A percentile compares a stretch with the other conserved stretches of the same genome.
phyloP scores from a whole-genome alignment of 2,888 invertebrate species.

The Axea sp. region DNA sequence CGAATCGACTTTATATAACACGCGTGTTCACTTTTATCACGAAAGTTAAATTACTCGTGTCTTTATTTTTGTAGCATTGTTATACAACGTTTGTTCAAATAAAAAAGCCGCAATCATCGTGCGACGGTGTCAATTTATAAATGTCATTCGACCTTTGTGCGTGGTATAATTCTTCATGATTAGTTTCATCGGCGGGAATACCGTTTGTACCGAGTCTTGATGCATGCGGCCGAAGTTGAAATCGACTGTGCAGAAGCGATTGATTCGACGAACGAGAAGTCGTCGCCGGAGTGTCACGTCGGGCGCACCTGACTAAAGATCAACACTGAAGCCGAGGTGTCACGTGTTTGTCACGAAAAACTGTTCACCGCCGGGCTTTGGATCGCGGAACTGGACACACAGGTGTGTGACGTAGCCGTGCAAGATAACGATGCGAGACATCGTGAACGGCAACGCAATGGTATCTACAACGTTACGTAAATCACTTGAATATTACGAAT shows the following conservation, averaged over 20 bases:
- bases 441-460: slow-evolving; percentile 41
- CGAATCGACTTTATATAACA: neutral
- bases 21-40: slow-evolving; percentile 3
- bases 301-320: slow-evolving; percentile 35
- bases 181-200: too few relatives aligned
- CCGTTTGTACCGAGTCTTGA: too few relatives aligned
- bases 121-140: too few relatives aligned
- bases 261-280: too few relatives aligned
- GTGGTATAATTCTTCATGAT: too few relatives aligned
- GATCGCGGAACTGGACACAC: slow-evolving; percentile 55
- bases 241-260: neutral
- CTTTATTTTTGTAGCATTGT: neutral
- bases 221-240: neutral
- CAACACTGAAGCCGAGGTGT: slow-evolving; percentile 13
- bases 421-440: slow-evolving; percentile 52
- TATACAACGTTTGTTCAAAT: neutral
- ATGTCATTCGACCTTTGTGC: too few relatives aligned
- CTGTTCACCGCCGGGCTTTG: slow-evolving; percentile 1
- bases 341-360: slow-evolving; percentile 14
- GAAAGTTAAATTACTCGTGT: neutral
- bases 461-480: slow-evolving; percentile 48
- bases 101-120: too few relatives aligned
- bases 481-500: slow-evolving; percentile 9
- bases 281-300: neutral
- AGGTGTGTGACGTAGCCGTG: slow-evolving; percentile 55